Percentiles rank a stretch among this genome's conserved stretches.
phyloP scores from a whole-genome alignment of 2,113 vertebrate genomes.

The Cottus gobio region DNA sequence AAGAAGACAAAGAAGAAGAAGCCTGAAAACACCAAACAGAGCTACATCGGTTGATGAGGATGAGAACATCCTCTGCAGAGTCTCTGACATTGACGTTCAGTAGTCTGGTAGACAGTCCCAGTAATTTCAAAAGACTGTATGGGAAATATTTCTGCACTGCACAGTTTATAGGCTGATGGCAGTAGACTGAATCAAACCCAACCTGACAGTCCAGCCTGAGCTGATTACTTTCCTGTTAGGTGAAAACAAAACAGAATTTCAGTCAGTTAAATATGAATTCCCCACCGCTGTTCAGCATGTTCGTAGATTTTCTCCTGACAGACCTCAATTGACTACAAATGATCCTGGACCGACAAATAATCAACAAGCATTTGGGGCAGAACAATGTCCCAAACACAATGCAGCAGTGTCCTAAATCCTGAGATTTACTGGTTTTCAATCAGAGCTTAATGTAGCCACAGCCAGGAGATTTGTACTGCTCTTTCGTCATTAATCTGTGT shows the following conservation, averaged over 20 bases:
- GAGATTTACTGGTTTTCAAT: conserved; percentile 60
- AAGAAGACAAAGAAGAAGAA: conserved; percentile 2
- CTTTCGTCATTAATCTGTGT: conserved; percentile 46
- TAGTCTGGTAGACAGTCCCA: not conserved
- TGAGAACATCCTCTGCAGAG: conserved; percentile 35
- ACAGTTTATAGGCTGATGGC: not conserved
- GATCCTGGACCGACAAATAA: conserved; percentile 28
- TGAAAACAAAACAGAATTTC: conserved; percentile 43
- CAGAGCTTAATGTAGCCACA: conserved; percentile 36
- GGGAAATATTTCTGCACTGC: conserved; percentile 15
- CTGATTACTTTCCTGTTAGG: conserved; percentile 21
- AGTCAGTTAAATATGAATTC: conserved; percentile 29
- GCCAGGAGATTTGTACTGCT: conserved; percentile 49
- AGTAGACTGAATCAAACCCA: conserved; percentile 22
- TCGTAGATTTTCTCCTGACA: conserved; percentile 10
- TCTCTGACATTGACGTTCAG: not conserved
- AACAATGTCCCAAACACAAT: conserved; percentile 53
- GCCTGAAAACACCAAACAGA: not conserved
- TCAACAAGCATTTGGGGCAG: conserved; percentile 10
- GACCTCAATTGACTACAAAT: conserved; percentile 18
- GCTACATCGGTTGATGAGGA: conserved; percentile 2
- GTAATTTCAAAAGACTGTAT: conserved; percentile 14
- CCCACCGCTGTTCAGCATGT: not conserved
- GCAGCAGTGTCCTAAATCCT: conserved; percentile 56
- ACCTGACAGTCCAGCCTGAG: conserved; percentile 8